These are phyloP conservation scores for Acromyrmex echinatior DNA, from an alignment of 1,140 invertebrate species.

Conservation along the genomic window DNA sequence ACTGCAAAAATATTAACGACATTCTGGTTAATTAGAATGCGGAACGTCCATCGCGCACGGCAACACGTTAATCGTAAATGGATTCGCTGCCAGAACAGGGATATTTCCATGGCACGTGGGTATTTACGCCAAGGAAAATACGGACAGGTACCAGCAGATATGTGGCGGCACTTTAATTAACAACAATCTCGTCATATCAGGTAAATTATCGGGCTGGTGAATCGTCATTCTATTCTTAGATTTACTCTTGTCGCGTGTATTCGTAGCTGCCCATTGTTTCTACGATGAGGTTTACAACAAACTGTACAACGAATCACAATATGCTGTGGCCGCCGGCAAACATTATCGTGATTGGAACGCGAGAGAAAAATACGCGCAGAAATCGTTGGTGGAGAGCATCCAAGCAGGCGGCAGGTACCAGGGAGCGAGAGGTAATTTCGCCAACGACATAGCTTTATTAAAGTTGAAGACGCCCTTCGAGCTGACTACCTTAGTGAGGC, in stretches of 20 bases:
- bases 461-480: conserved; percentile 78
- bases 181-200: conserved; percentile 78
- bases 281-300: conserved; percentile 79
- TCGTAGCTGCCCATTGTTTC: conserved; percentile 86
- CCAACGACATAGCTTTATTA: conserved; percentile 79
- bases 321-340: conserved; percentile 83
- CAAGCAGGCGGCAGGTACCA: conserved; percentile 63
- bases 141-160: conserved; percentile 79
- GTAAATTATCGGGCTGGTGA: conserved; percentile 65
- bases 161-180: conserved; percentile 86
- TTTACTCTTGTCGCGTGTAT: background rate
- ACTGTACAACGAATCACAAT: conserved; percentile 70
- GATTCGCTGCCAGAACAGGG: conserved; percentile 80
- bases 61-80: conserved; percentile 80
- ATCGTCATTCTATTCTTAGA: conserved; percentile 25
- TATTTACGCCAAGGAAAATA: conserved; percentile 84
- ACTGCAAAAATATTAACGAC: conserved; percentile 8
- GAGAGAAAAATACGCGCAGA: conserved; percentile 79
- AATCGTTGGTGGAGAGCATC: conserved; percentile 77
- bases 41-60: conserved; percentile 81
- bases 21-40: conserved; percentile 80
- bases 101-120: conserved; percentile 88
- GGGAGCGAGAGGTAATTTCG: conserved; percentile 80
- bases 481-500: conserved; percentile 79
- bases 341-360: conserved; percentile 79